Conservation (phyloP, 2,113 vertebrate species). For the Syngnathus typhle region DNA sequence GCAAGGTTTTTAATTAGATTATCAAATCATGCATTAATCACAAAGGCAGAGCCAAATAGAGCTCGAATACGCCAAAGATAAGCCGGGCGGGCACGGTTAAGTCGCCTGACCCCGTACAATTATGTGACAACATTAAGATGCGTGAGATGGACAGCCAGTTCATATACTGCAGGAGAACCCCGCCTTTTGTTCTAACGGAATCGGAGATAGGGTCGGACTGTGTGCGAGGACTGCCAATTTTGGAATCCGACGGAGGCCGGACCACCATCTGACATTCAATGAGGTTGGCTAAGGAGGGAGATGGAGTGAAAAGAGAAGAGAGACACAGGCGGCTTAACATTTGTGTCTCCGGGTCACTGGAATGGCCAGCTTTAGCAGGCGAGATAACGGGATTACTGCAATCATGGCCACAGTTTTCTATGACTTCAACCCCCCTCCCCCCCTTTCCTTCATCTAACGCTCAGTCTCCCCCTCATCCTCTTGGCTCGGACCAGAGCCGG, state of each 20-base stretch:
- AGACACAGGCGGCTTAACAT: conserved; percentile 71
- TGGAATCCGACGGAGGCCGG: conserved; percentile 52
- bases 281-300: conserved; percentile 62
- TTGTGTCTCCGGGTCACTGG: conserved; percentile 72
- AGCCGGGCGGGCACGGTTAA: conserved; percentile 12
- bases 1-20: conserved; percentile 47
- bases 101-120: conserved; percentile 35
- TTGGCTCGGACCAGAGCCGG: conserved; percentile 51
- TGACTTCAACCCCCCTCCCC: conserved; percentile 48
- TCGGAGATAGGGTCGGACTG: conserved; percentile 47
- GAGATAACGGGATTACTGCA: conserved; percentile 78
- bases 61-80: background rate
- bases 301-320: conserved; percentile 48
- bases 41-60: conserved; percentile 14
- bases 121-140: conserved; percentile 57
- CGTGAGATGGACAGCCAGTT: conserved; percentile 48
- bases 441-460: conserved; percentile 28
- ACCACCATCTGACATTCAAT: conserved; percentile 69
- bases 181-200: conserved; percentile 66
- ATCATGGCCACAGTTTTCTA: conserved; percentile 64
- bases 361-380: conserved; percentile 72
- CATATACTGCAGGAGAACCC: conserved; percentile 54
- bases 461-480: conserved; percentile 42
- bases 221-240: conserved; percentile 62
- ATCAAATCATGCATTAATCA: conserved; percentile 61